These are phyloP conservation scores for Enteromius radiatus DNA, from an alignment of 2,797 vertebrate genomes.

Conservation along the genomic window DNA sequence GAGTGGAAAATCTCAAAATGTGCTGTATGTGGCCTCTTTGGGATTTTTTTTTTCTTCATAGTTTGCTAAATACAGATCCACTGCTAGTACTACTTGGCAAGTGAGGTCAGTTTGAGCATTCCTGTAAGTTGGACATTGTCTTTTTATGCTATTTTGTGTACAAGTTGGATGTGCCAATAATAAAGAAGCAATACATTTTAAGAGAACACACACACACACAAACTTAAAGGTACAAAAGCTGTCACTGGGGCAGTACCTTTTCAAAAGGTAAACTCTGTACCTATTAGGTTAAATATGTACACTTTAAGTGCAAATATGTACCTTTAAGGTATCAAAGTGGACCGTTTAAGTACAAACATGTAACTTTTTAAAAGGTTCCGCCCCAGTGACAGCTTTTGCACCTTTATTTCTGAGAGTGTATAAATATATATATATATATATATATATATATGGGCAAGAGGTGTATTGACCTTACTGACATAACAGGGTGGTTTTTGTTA, in stretches of 20 bases:
- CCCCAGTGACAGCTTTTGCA: not conserved
- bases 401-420: not conserved
- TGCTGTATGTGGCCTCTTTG: constrained; percentile 25
- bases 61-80: constrained; percentile 15
- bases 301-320: too few relatives aligned
- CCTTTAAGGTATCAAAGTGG: too few relatives aligned
- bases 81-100: not conserved
- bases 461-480: not conserved
- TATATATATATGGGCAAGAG: not conserved
- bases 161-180: not conserved
- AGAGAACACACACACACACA: not conserved
- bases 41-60: constrained; percentile 23
- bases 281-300: too few relatives aligned
- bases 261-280: too few relatives aligned
- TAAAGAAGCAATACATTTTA: not conserved
- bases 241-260: too few relatives aligned
- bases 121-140: not conserved
- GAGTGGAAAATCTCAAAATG: constrained; percentile 48
- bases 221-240: too few relatives aligned
- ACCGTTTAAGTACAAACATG: too few relatives aligned
- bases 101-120: not conserved
- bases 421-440: too few relatives aligned
- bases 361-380: too few relatives aligned
- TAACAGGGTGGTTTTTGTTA: not conserved
- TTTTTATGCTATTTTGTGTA: not conserved